Base-by-base conservation (phyloP, 1,140 invertebrate species). In the Sinonovacula constricta region DNA sequence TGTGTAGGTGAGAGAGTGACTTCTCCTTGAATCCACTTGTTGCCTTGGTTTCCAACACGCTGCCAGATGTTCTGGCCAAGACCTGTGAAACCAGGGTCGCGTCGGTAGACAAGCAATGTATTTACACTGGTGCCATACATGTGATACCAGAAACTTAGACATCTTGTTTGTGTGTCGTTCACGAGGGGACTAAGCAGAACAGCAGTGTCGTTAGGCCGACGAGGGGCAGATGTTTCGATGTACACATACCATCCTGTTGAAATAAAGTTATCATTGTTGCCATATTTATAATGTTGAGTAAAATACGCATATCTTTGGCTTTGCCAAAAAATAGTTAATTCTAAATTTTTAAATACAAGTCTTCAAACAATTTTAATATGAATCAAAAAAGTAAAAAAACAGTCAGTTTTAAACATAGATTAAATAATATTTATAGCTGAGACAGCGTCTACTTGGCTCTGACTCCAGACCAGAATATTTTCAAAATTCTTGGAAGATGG, bases 151-250 rank as follows among this genome's bases (percentile, higher is more conserved):
- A 91, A 89, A 39, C 79, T 82, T 3, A 91, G 81, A 77, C 90
- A 91, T 7, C 80, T 70, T 3, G 45, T 62, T 24, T 79, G 51
- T 15, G 33, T 18, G 31, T 83, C 81, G 28, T 36, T 30, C 15
- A 90, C 85, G 31, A 54, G 12, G 0, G 92, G 91, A 80, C 94
- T 94, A 4, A 93, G 89, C 0, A 96, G 92, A 14, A 95, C 92
- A 0, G 95, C 95, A 0, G 93, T 94, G 80, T 95, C 94, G 84
- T 86, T 84, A 2, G 74, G 68, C n/a, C 63, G 54, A 10, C 81
- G 63, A 24, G 83, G 83, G 39, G 62, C 53, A n/a, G 85, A 87
- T 1, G 87, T 63, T 69, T 87, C 85, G 26, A 88, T 86, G 56
- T 68, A 87, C 5, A 86, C 65, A 45, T 88, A 88, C 86, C 86